A percentile compares a stretch with the other conserved stretches of the same genome.
Conservation (phyloP, 2,797 vertebrate genomes). For the Cephalopachus bancanus region DNA sequence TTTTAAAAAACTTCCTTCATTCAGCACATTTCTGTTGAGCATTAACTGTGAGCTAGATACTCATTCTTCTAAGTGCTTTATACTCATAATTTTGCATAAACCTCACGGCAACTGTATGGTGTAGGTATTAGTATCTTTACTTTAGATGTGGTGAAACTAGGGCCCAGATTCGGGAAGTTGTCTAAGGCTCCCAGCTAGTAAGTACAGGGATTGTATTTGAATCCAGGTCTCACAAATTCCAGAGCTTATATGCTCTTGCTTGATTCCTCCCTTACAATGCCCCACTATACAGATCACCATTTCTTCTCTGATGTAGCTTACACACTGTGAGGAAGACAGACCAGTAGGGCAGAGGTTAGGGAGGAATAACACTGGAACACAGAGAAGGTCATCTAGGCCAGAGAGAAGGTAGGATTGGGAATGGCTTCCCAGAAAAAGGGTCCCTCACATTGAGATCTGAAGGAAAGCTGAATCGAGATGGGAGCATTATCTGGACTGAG, state of each 20-base stretch:
- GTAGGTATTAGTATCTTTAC: background rate
- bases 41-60: background rate
- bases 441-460: background rate
- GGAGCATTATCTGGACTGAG: background rate
- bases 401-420: background rate
- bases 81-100: background rate
- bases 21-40: background rate
- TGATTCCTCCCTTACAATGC: slow-evolving; percentile 10
- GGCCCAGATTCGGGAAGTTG: background rate
- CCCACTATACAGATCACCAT: background rate
- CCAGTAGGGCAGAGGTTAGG: background rate
- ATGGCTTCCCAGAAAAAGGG: background rate
- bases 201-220: background rate
- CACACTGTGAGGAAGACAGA: background rate
- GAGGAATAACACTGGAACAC: background rate
- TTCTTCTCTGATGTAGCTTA: background rate
- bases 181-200: background rate
- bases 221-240: slow-evolving; percentile 7
- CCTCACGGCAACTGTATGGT: background rate
- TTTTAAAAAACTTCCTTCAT: background rate
- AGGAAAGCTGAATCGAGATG: background rate
- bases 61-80: slow-evolving; percentile 34
- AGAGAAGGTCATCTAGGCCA: background rate
- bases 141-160: background rate
- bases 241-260: background rate